Evolutionary conservation across 2,113 vertebrate species (phyloP), one percentile per base, ranked within the genome.

Genomic region (Scalopus aquaticus): DNA sequence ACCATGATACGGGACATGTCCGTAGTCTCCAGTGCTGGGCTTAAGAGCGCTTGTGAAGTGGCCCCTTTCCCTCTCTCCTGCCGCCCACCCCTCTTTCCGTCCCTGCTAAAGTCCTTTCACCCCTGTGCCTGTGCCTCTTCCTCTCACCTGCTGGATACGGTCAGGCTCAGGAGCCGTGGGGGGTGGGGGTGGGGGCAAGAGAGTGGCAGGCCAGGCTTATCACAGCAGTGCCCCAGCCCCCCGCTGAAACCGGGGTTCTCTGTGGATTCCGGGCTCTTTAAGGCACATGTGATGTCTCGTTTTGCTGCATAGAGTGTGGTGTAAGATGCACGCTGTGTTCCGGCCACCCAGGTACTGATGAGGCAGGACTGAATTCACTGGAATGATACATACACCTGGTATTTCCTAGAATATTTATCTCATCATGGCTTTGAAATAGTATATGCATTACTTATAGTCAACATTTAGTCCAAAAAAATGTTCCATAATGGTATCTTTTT

Each of bases 51-150:
- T 39, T 54, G 49, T 32, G 46, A 13, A 17, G 44, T 32, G 73
- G 20, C 39, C 44, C 42, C 0, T 13, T 16, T 69, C 11, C n/a
- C 4, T 10, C 3, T 30, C 26, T 62, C 24, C 60, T 62, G 26
- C 58, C n/a, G n/a, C n/a, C n/a, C n/a, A n/a, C 60, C 17, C 60
- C 26, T 62, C 54, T 56, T 22, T 56, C 20, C 11, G 1, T 32
- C 51, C 2, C 0, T 10, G 0, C 16, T 1, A 6, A 6, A 3
- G 9, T 6, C 46, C 70, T 37, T 13, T 24, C 12, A 1, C 6
- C 56, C 77, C 49, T 13, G 6, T 3, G 1, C 0, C 2, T 4
- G 2, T 11, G 3, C 79, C 5, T 26, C 24, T 46, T 24, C 15
- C 2, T 30, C 15, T 28, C 19, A 20, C 22, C 64, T 28, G 39